Evolutionary conservation across 2,113 vertebrate genomes (phyloP), one percentile per base, ranked within the genome.

Genomic region (Datnioides undecimradiatus): DNA sequence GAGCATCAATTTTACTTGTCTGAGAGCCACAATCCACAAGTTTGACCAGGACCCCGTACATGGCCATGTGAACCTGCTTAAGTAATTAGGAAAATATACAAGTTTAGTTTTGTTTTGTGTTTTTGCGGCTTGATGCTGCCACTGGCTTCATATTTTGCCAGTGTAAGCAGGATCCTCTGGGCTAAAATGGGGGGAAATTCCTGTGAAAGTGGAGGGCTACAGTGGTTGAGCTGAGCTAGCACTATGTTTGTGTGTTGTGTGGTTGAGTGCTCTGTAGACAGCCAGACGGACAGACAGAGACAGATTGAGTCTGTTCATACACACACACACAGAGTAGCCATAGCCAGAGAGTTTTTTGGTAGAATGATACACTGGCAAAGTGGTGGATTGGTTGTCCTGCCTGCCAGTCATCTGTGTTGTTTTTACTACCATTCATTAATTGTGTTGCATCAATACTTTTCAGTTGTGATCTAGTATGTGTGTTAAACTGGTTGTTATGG

Each of bases 141-240:
- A 54, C 80, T 46, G 76, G 83, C 75, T 81, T 93, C 84, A 78
- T 86, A 82, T 88, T 90, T 75, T 88, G 82, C 78, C 73, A 12
- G 70, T 72, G 78, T 90, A 84, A 84, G 86, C 88, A 86, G 73
- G 79, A 90, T 87, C 70, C 69, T 84, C 79, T 82, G 82, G 77
- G 58, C 62, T 45, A 6, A 87, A 85, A 59, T 36, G 33, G 74
- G 76, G 80, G 86, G 48, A 52, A 80, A 91, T 93, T 91, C 87
- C 87, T 84, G 80, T 85, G 70, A 92, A 92, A 88, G 79, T 88
- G 67, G 80, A 87, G 52, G 76, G 73, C 77, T 75, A 16, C 69
- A 76, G 85, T 46, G 78, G 87, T 89, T 83, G 82, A 84, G 91
- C 91, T 93, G 90, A 91, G 88, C 71, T 87, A 88, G 93, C 90